Evolutionary conservation across 2,113 vertebrate genomes (phyloP), one percentile per base, ranked within the genome.

Genomic region (Ochotona princeps): DNA sequence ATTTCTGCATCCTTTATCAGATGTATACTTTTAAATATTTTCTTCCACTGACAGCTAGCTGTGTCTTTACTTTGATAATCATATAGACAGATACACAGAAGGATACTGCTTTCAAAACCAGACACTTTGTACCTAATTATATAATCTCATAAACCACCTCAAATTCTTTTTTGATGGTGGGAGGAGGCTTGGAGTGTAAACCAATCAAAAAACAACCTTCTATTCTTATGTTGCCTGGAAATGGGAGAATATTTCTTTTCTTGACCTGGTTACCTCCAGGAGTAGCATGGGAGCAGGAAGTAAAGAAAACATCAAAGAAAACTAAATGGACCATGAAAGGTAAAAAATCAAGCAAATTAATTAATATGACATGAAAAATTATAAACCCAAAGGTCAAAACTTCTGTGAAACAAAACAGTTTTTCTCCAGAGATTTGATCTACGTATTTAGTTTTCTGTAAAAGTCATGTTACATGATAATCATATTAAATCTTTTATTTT

Each of bases 391-490:
- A 81, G 1, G 30, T 25, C 11, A 84, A 47, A 4, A 35, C 49
- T 4, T 9, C 13, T 63, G 14, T 28, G 23, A 65, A 81, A 72
- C 72, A 60, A 69, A 69, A 49, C 14, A 1, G 47, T 78, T 54
- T 23, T 20, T 28, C 28, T 83, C 25, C 67, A 66, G 76, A 44
- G 38, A 7, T 65, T 89, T 86, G 32, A 12, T 83, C 10, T 35
- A 20, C 2, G 11, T 44, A 89, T 93, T 75, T 12, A 79, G 92
- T 57, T 86, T 11, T 61, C 10, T 86, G 47, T 35, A 78, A 91
- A 94, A 92, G 21, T 85, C 30, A 85, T 81, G 21, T 89, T 70
- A 74, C 86, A 32, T 73, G 18, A 73, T 57, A 78, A 80, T 6
- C 70, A 32, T 32, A 35, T 76, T 67, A 83, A 65, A 44, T 10